Percentiles rank a stretch among this genome's conserved stretches.
phyloP scores from a whole-genome alignment of 2,888 invertebrate genomes.

The Dicroscelio sp. region DNA sequence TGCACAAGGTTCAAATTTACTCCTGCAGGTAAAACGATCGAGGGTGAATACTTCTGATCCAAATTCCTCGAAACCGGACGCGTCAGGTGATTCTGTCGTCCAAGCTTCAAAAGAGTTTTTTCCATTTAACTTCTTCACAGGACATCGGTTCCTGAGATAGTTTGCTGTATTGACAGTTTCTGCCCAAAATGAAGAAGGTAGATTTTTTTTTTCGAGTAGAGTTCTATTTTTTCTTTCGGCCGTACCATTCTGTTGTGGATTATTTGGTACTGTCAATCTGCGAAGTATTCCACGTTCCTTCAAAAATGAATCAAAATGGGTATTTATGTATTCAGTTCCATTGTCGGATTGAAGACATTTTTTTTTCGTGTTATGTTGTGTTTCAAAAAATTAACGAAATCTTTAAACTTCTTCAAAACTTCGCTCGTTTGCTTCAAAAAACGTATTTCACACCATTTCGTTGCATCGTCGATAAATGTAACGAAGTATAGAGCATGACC shows the following conservation, averaged over 20 bases:
- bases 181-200: too few species aligned
- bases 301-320: background rate
- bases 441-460: background rate
- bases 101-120: too few species aligned
- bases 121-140: too few species aligned
- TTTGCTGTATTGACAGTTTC: too few species aligned
- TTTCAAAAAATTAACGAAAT: background rate
- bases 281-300: background rate
- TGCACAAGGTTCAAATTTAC: too few species aligned
- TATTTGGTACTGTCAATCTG: background rate
- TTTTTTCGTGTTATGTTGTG: background rate
- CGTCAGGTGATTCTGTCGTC: too few species aligned
- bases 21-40: too few species aligned
- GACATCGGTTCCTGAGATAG: too few species aligned
- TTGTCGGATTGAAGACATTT: background rate
- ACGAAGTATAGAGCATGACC: background rate
- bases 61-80: too few species aligned
- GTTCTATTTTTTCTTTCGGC: background rate
- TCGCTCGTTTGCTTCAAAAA: background rate
- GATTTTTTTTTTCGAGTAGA: too few species aligned
- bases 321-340: background rate
- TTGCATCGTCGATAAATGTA: background rate
- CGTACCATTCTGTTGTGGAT: background rate
- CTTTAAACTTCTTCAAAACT: background rate
- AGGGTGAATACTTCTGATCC: too few species aligned